Conservation (phyloP, 2,888 invertebrate species). For the Oconnorella tubifera region DNA sequence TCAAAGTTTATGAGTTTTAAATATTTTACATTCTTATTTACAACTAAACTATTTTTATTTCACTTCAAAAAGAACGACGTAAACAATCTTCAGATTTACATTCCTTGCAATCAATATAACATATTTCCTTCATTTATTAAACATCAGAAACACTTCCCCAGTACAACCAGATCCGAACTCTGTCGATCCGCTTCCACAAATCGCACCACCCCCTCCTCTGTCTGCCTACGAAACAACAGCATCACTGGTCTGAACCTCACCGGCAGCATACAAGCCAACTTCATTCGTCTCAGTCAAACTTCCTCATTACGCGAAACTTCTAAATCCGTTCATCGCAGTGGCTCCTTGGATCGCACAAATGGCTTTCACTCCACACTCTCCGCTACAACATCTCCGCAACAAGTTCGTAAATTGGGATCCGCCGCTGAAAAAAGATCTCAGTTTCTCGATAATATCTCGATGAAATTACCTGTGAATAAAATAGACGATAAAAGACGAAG, state of each 20-base stretch:
- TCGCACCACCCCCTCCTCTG: neutral
- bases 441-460: constrained; percentile 1
- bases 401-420: neutral
- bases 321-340: constrained; percentile 3
- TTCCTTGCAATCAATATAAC: neutral
- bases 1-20: too few relatives aligned
- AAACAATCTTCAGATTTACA: too few relatives aligned
- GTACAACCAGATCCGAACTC: neutral
- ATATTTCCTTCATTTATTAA: neutral
- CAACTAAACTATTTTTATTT: too few relatives aligned
- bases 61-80: too few relatives aligned
- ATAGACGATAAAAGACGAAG: too few relatives aligned
- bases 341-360: constrained; percentile 3
- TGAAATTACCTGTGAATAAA: neutral
- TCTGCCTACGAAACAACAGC: neutral
- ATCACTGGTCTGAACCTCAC: neutral
- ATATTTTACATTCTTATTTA: too few relatives aligned
- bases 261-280: neutral
- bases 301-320: neutral
- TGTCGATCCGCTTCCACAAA: neutral
- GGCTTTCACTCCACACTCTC: neutral
- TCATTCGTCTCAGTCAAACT: constrained; percentile 1
- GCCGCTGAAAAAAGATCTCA: neutral
- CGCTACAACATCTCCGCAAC: neutral
- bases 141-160: neutral